Conservation (phyloP, 2,888 invertebrate species). For the Protonemura montana region DNA sequence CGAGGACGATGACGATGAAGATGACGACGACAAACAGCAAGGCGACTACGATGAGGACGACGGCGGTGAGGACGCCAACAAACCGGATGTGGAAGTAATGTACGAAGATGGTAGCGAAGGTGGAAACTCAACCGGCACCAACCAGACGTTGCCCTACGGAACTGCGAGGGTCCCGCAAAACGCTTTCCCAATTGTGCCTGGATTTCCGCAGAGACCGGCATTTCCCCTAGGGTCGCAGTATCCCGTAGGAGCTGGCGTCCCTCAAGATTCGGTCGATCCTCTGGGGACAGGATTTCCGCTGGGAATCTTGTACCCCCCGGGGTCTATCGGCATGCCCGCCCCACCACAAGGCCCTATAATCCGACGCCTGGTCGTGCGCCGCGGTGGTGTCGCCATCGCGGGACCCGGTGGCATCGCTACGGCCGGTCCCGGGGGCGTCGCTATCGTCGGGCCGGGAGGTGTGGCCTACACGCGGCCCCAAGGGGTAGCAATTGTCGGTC, state of each 20-base stretch:
- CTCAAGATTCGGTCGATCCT: neutral
- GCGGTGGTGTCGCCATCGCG: conserved; percentile 81
- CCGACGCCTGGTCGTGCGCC: conserved; percentile 68
- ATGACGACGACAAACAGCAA: neutral
- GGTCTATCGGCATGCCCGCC: conserved; percentile 50
- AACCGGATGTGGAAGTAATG: conserved; percentile 32
- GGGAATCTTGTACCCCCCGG: neutral
- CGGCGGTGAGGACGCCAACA: conserved; percentile 17
- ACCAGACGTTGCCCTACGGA: neutral
- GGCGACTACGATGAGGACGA: neutral
- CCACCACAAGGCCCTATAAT: conserved; percentile 52
- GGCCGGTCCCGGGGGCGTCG: conserved; percentile 80
- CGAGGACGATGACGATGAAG: conserved; percentile 8
- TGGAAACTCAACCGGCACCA: neutral
- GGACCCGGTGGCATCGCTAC: conserved; percentile 84
- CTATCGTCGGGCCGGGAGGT: conserved; percentile 81
- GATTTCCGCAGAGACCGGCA: neutral
- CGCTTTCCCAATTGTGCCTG: neutral
- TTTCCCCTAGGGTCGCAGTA: neutral
- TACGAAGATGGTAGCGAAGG: neutral
- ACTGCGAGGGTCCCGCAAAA: neutral
- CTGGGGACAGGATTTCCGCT: neutral
- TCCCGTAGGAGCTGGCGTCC: neutral
- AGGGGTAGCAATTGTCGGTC: conserved; percentile 78
- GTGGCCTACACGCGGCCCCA: conserved; percentile 78